Conservation (phyloP, 2,888 invertebrate species). For the Cerastoderma edule region DNA sequence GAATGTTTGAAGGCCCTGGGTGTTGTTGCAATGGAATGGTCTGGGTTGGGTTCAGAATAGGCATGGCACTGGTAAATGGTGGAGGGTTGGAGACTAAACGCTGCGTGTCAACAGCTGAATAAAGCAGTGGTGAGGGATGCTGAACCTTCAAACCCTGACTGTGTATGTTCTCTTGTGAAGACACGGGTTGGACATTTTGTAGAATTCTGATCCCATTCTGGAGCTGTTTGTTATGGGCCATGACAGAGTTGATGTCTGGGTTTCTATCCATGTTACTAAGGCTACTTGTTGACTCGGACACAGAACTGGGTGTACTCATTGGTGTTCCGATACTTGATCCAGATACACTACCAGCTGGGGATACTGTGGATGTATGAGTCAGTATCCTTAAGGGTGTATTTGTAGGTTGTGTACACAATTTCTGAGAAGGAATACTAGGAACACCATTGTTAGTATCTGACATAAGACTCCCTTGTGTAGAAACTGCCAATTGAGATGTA, state of each 20-base stretch:
- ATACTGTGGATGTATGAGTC: slow-evolving; percentile 3
- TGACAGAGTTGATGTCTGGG: neutral
- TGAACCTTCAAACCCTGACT: slow-evolving; percentile 5
- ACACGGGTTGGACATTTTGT: slow-evolving; percentile 7
- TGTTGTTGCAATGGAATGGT: slow-evolving; percentile 13
- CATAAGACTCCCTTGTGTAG: neutral
- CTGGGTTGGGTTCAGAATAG: neutral
- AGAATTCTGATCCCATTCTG: slow-evolving; percentile 15
- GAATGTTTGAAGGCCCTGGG: neutral
- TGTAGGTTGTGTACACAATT: slow-evolving; percentile 4
- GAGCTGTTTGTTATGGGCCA: neutral
- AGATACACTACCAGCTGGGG: neutral
- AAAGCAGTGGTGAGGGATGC: slow-evolving; percentile 2
- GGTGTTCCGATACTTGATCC: slow-evolving; percentile 15
- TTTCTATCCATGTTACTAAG: neutral
- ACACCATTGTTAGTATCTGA: neutral
- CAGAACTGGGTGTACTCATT: neutral
- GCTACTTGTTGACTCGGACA: neutral
- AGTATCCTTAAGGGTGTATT: slow-evolving; percentile 18
- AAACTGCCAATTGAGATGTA: neutral
- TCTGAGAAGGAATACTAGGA: neutral
- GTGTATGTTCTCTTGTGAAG: neutral
- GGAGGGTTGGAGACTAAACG: slow-evolving; percentile 16
- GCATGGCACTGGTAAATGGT: slow-evolving; percentile 1
- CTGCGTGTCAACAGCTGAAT: slow-evolving; percentile 18